Percentiles rank a stretch among this genome's conserved stretches.
These are phyloP conservation scores for Coilia nasus DNA, from an alignment of 2,797 vertebrate species.

Conservation along the genomic window DNA sequence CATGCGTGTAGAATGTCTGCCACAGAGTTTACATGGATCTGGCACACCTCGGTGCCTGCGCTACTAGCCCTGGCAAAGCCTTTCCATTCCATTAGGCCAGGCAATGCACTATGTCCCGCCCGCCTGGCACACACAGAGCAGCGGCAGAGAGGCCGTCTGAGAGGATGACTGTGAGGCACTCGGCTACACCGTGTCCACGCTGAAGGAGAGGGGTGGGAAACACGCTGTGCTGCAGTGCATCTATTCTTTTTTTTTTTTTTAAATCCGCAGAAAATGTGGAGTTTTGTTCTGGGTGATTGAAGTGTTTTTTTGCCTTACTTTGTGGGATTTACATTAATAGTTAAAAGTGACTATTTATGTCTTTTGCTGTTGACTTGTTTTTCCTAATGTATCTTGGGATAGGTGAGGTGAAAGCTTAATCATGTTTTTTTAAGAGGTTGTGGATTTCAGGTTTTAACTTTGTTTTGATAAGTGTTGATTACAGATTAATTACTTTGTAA, in stretches of 20 bases:
- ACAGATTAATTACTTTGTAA: neutral
- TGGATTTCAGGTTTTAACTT: neutral
- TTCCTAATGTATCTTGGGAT: neutral
- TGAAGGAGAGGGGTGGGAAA: neutral
- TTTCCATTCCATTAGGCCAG: slow-evolving; percentile 7
- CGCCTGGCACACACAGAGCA: neutral
- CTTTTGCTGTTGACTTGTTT: neutral
- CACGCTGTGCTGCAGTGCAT: neutral
- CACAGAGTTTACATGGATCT: neutral
- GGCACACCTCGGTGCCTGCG: neutral
- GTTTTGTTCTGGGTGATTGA: neutral
- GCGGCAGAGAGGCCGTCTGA: neutral
- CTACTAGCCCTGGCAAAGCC: neutral
- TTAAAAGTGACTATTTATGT: slow-evolving; percentile 11
- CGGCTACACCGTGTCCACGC: neutral
- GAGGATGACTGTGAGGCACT: neutral
- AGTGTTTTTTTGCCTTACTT: neutral
- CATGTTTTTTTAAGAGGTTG: neutral
- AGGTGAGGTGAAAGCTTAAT: neutral
- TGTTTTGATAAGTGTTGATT: neutral
- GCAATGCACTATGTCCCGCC: neutral
- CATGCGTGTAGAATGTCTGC: neutral
- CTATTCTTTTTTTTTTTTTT: neutral
- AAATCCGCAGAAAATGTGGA: neutral
- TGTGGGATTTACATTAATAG: neutral